These are phyloP conservation scores for Muscicapa comitata DNA, from an alignment of 2,797 vertebrate species.

Conservation along the genomic window DNA sequence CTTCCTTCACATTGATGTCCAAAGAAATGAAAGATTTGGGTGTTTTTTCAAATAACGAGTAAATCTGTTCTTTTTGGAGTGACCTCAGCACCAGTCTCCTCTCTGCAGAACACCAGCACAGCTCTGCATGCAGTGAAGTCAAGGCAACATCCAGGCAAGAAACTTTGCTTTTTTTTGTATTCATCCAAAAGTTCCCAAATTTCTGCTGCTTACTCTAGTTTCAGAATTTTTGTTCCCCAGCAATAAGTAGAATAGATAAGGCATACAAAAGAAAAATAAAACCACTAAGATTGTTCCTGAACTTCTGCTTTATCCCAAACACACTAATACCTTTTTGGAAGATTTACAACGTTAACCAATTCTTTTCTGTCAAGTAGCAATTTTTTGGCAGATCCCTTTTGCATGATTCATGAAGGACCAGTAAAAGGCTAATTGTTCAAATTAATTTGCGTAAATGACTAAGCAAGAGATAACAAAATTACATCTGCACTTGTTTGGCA, in stretches of 20 bases:
- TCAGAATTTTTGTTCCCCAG: background rate
- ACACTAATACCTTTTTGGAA: conserved; percentile 66
- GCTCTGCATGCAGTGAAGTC: background rate
- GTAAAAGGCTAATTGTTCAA: conserved; percentile 98
- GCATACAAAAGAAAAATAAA: background rate
- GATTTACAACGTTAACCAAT: conserved; percentile 76
- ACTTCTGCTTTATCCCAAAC: background rate
- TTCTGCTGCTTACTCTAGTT: background rate
- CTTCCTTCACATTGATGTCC: background rate
- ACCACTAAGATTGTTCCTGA: background rate
- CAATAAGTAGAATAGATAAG: background rate
- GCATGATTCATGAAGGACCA: conserved; percentile 94
- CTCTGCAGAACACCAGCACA: background rate
- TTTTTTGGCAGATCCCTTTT: conserved; percentile 86
- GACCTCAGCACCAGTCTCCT: fast-evolving
- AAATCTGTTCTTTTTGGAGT: background rate
- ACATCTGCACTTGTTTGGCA: conserved; percentile 97
- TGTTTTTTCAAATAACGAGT: background rate
- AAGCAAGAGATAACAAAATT: conserved; percentile 99
- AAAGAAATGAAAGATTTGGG: background rate
- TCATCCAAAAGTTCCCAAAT: background rate
- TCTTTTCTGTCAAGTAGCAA: conserved; percentile 81
- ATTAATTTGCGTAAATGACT: conserved; percentile 98
- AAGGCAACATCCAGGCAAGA: background rate
- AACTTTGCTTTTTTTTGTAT: background rate